A percentile compares a stretch with the other conserved stretches of the same genome.
These are phyloP conservation scores for Thalassophryne amazonica DNA, from an alignment of 2,797 vertebrate genomes.

Conservation along the genomic window DNA sequence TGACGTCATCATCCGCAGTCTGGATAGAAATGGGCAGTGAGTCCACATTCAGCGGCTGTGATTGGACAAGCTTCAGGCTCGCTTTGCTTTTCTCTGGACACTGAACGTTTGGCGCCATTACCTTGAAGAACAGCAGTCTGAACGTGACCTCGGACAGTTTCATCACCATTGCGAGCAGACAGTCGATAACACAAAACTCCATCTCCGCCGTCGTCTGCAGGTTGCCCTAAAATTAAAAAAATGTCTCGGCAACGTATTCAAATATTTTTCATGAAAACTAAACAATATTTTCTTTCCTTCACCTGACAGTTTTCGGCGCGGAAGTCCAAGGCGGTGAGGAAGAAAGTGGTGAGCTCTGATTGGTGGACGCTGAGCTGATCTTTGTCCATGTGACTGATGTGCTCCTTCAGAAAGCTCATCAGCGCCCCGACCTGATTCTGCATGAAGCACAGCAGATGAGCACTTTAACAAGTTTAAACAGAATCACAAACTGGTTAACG, in stretches of 20 bases:
- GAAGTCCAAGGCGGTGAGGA: conserved; percentile 89
- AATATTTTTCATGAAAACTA: too few species aligned
- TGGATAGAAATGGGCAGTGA: too few species aligned
- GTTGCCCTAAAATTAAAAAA: conserved; percentile 74
- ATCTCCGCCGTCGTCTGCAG: conserved; percentile 80
- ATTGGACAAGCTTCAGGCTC: too few species aligned
- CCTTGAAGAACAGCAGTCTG: conserved; percentile 96
- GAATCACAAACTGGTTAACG: too few species aligned
- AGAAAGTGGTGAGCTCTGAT: conserved; percentile 88
- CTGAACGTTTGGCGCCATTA: conserved; percentile 46
- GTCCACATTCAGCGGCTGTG: too few species aligned
- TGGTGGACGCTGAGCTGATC: conserved; percentile 86
- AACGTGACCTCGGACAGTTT: conserved; percentile 95
- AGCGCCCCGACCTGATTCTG: conserved; percentile 83
- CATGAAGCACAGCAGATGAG: background rate
- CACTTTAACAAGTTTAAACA: too few species aligned
- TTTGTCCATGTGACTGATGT: conserved; percentile 85
- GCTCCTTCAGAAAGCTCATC: conserved; percentile 88
- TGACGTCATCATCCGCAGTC: too few species aligned
- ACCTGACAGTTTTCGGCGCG: conserved; percentile 84
- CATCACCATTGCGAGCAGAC: conserved; percentile 90
- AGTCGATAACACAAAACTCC: conserved; percentile 84
- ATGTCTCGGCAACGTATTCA: background rate
- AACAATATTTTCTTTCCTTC: background rate
- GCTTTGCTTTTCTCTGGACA: too few species aligned